Evolutionary conservation across 2,113 vertebrate species (phyloP).

Genomic region (Pelecanus crispus): DNA sequence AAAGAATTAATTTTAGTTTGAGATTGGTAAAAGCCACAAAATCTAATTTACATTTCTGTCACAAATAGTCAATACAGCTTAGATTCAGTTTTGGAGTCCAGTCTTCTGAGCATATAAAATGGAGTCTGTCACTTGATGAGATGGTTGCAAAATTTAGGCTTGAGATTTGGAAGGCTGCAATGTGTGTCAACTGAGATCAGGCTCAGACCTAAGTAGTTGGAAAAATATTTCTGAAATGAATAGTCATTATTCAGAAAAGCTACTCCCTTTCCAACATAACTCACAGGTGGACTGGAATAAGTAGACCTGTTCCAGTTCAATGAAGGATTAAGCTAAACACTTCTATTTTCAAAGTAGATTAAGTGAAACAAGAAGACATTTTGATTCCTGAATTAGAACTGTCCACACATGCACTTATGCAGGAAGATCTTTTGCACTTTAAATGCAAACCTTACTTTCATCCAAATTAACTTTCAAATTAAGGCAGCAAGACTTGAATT

Average conservation of each 20-base stretch:
- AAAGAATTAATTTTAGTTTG: neutral
- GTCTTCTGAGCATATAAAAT: neutral
- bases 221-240: slow-evolving; percentile 25
- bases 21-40: neutral
- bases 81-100: neutral
- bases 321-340: slow-evolving; percentile 37
- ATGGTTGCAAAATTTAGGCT: neutral
- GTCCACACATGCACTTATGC: neutral
- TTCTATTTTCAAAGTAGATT: slow-evolving; percentile 31
- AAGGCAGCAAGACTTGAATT: slow-evolving; percentile 7
- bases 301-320: neutral
- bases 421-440: neutral
- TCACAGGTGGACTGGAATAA: neutral
- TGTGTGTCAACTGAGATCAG: neutral
- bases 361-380: slow-evolving; percentile 39
- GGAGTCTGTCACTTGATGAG: neutral
- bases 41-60: neutral
- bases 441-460: slow-evolving; percentile 17
- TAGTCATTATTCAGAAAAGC: neutral
- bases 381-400: neutral
- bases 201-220: neutral
- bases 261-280: neutral
- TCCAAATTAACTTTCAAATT: slow-evolving; percentile 18
- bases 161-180: neutral
- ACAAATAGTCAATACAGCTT: neutral